Conservation (phyloP, 2,888 invertebrate species). For the Protodeltote pygarga region DNA sequence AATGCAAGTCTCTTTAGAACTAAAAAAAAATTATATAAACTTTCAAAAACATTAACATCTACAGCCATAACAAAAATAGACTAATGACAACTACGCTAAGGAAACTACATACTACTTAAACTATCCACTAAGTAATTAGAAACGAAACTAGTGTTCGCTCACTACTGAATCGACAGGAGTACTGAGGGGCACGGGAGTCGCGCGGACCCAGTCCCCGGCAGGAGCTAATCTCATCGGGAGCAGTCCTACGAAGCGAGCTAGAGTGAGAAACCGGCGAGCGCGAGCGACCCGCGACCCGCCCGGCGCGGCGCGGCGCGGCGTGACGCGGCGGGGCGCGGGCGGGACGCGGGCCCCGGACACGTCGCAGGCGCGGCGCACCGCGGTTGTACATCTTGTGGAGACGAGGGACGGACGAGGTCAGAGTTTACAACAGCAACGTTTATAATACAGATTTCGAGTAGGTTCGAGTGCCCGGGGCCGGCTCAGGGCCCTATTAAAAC, state of each 20-base stretch:
- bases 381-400: conserved; percentile 38
- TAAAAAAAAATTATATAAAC: conserved; percentile 82
- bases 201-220: conserved; percentile 41
- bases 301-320: conserved; percentile 20
- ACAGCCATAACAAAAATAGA: conserved; percentile 86
- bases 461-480: conserved; percentile 58
- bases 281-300: conserved; percentile 53
- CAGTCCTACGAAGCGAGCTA: conserved; percentile 72
- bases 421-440: conserved; percentile 52
- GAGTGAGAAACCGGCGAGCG: conserved; percentile 51
- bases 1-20: conserved; percentile 75
- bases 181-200: conserved; percentile 45
- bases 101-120: conserved; percentile 83
- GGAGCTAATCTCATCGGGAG: conserved; percentile 67
- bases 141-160: conserved; percentile 83
- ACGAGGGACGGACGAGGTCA: conserved; percentile 60
- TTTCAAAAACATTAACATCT: conserved; percentile 85
- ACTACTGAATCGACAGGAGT: conserved; percentile 75
- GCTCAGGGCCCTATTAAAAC: conserved; percentile 68
- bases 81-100: conserved; percentile 85
- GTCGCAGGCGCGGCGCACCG: conserved; percentile 47
- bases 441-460: conserved; percentile 55
- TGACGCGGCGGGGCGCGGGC: conserved; percentile 15
- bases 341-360: conserved; percentile 40
- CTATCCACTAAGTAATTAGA: conserved; percentile 81